Evolutionary conservation across 2,888 invertebrate species (phyloP), one percentile per base, ranked within the genome.

Genomic region (Drosophila antonietae): DNA sequence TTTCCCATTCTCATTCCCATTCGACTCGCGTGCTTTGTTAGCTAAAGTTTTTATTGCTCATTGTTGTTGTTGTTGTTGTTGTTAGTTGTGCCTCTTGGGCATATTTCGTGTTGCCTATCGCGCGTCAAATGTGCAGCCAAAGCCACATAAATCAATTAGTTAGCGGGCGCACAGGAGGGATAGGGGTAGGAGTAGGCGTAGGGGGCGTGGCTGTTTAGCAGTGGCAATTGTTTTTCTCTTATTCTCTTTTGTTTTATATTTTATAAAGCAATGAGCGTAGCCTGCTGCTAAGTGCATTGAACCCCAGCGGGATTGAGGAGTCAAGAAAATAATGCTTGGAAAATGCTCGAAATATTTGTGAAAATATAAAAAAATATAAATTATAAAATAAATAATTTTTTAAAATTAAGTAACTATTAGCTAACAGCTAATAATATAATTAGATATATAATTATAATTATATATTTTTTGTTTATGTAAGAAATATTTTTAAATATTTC

Each of bases 121-220:
- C 87, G 49, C 71, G 58, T 70, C 75, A 63, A 86, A 79, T 82
- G 76, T 69, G 39, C 58, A 44, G 66, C 65, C 65, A 66, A 31
- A 70, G 71, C 62, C 33, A 64, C 85, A 83, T 83, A 86, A 83
- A 83, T 83, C 83, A 88, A 83, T 83, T 83, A 86, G 86, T 55
- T 46, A 56, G 28, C 66, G 39, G 52, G 23, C 28, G 46, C 46
- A 10, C 43, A 18, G 46, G 1, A 9, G 47, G 28, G 8, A 4
- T 23, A 4, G 35, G 56, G 62, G 41, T 20, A 20, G 20, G 20
- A 18, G 46, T 2, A 15, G 47, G 28, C 1, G 23, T 23, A 4
- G 35, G 56, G 68, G 41, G 51, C 41, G 23, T 61, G 66, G 20
- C 35, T 8, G 1, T 7, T 15, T 35, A 41, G 35, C 49, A 41